Conservation (phyloP, 2,113 vertebrate genomes). For the Sebastes fasciatus region DNA sequence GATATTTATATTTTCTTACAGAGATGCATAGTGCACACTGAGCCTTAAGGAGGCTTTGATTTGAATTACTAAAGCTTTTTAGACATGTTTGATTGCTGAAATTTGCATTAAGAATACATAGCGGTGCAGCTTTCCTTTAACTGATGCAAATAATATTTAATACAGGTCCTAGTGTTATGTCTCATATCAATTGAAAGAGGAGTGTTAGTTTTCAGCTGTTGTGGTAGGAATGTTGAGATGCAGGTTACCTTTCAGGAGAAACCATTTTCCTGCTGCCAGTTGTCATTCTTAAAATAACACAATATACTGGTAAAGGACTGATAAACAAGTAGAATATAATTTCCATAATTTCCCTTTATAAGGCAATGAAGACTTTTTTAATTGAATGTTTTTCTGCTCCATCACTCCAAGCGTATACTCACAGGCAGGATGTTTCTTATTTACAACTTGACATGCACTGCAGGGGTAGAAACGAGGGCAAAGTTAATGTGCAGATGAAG, state of each 20-base stretch:
- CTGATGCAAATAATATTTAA: not conserved
- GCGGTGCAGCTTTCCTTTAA: not conserved
- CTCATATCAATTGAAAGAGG: not conserved
- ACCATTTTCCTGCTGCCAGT: not conserved
- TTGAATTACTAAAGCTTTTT: not conserved
- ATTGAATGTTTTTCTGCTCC: not conserved
- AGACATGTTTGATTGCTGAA: not conserved
- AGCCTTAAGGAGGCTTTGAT: not conserved
- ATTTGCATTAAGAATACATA: not conserved
- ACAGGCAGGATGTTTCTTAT: not conserved
- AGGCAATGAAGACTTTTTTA: not conserved
- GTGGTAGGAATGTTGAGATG: not conserved
- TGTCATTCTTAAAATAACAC: conserved; percentile 2
- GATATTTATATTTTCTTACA: not conserved
- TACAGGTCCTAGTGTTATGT: not conserved
- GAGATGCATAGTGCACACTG: not conserved
- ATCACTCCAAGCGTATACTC: not conserved
- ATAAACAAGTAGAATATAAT: not conserved
- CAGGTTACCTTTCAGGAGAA: not conserved
- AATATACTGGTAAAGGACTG: not conserved
- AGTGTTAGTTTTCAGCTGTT: not conserved
- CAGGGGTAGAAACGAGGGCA: conserved; percentile 6
- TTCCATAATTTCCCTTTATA: not conserved
- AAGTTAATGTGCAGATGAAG: conserved; percentile 50
- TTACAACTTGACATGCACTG: not conserved